phyloP scores from a whole-genome alignment of 1,140 invertebrate species.

The Luehdorfia chinensis region DNA sequence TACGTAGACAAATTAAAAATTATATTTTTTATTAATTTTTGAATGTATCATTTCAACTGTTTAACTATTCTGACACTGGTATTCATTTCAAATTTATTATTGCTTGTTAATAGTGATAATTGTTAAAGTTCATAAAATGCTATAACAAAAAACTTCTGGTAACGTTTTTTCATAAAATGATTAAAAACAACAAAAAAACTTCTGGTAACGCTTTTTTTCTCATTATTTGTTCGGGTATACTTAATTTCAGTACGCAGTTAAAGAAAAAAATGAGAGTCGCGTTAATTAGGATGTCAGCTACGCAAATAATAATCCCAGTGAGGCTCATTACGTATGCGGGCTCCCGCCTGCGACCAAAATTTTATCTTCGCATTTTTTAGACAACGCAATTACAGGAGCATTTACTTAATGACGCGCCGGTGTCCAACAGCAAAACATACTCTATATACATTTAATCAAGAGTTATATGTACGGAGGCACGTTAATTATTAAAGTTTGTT shows the following conservation, averaged over 20 bases:
- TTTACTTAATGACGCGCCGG: neutral
- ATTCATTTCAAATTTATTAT: too few species aligned
- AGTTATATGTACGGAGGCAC: constrained; percentile 1
- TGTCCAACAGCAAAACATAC: neutral
- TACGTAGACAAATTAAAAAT: too few species aligned
- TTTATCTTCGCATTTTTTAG: constrained; percentile 33
- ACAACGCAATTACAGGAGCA: constrained; percentile 54
- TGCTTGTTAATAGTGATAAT: too few species aligned
- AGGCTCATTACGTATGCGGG: constrained; percentile 59
- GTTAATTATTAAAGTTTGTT: too few species aligned
- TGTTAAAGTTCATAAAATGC: too few species aligned
- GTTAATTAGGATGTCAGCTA: constrained; percentile 65
- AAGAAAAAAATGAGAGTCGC: constrained; percentile 47
- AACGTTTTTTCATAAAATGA: too few species aligned
- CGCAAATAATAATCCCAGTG: constrained; percentile 61
- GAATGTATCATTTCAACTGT: too few species aligned
- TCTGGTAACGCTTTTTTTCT: too few species aligned
- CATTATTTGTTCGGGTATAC: constrained; percentile 40
- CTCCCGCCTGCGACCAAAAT: constrained; percentile 44
- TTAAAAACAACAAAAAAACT: too few species aligned
- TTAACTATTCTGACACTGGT: too few species aligned
- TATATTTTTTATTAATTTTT: too few species aligned
- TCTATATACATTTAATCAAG: constrained; percentile 51
- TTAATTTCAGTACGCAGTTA: constrained; percentile 38
- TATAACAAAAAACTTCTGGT: too few species aligned